Evolutionary conservation across 2,113 vertebrate species (phyloP), one percentile per base, ranked within the genome.

Genomic region (Dasyprocta punctata): DNA sequence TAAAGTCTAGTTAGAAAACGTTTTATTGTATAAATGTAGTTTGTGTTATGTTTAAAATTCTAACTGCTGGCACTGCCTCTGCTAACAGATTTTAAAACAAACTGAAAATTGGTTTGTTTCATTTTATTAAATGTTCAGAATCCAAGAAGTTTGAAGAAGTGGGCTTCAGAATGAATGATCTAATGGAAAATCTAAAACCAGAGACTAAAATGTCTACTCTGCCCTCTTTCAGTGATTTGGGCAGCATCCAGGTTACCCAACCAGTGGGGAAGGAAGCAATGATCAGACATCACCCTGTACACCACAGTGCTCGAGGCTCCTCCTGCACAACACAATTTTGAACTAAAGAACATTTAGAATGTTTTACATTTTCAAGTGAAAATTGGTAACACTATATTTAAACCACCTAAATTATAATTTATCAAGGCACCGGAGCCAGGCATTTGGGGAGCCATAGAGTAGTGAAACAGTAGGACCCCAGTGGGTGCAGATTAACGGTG

Each of bases 111-210:
- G 30, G 28, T 84, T 97, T 71, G 12, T 84, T 81, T 91, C 17
- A 17, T 93, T 86, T 84, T 81, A 81, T 41, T 85, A 61, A 83
- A 86, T 90, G 92, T 75, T 96, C 41, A 89, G 93, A 85, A 89
- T 75, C 67, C 44, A 95, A 86, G n/a, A 86, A 73, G 9, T 56
- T 73, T 92, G 73, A 84, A 93, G 94, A 90, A 63, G 33, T 36
- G 17, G 16, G 14, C 19, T 22, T 26, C 69, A n/a, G 7, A 14
- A 90, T 28, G 26, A 84, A 67, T 16, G 47, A 86, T 16, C 41
- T 47, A 65, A 86, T n/a, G 54, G n/a, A 80, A 41, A 65, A 26
- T 38, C 63, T 93, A 58, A 96, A 93, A 54, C 41, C 30, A 81
- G 44, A 84, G 73, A 52, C 16, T 56, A 16, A 38, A 77, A n/a